Percentiles rank a stretch among this genome's conserved stretches.
phyloP scores from a whole-genome alignment of 2,797 vertebrate species.

The Ambastaia sidthimunki region DNA sequence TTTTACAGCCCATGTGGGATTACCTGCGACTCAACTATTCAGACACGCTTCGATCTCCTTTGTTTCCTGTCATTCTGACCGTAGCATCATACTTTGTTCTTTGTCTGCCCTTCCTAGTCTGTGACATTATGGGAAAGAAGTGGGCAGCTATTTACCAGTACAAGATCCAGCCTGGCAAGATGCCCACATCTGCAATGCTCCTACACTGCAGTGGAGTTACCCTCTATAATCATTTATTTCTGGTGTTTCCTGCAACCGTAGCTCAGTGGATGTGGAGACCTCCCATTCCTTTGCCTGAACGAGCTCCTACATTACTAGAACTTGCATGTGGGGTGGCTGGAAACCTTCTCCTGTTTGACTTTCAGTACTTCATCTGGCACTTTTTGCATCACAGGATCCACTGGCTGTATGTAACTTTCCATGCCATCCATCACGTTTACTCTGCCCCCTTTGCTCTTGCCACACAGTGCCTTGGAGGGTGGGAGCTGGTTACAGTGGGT shows the following conservation, averaged over 20 bases:
- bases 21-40: conserved; percentile 68
- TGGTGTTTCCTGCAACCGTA: conserved; percentile 75
- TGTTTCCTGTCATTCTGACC: conserved; percentile 74
- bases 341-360: conserved; percentile 79
- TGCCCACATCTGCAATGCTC: conserved; percentile 68
- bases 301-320: conserved; percentile 70
- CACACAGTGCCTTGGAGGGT: conserved; percentile 74
- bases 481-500: conserved; percentile 75
- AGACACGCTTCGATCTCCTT: conserved; percentile 73
- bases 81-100: conserved; percentile 75
- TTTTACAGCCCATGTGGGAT: conserved; percentile 77
- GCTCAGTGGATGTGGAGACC: conserved; percentile 80
- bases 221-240: conserved; percentile 74
- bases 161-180: conserved; percentile 73
- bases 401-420: conserved; percentile 77
- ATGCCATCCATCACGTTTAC: conserved; percentile 75
- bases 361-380: conserved; percentile 82
- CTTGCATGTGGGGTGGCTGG: conserved; percentile 68
- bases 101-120: conserved; percentile 72
- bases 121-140: conserved; percentile 73
- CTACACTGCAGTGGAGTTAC: conserved; percentile 75
- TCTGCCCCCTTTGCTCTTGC: conserved; percentile 71
- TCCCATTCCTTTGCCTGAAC: conserved; percentile 69
- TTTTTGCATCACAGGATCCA: conserved; percentile 72
- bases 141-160: conserved; percentile 72